These are phyloP conservation scores for Sarcophaga rosellei DNA, from an alignment of 2,888 invertebrate species.

Conservation along the genomic window DNA sequence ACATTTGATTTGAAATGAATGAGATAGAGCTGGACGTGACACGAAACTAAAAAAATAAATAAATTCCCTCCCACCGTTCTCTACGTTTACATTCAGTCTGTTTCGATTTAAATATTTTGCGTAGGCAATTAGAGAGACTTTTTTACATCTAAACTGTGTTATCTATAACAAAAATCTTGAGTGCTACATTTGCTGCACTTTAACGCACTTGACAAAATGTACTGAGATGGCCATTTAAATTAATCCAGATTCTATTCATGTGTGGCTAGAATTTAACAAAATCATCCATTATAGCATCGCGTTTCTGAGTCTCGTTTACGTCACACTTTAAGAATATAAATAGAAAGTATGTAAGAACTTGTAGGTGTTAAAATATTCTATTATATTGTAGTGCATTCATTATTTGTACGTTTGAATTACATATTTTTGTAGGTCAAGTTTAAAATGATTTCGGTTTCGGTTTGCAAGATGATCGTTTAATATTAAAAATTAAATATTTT, in stretches of 20 bases:
- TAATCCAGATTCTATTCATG: constrained; percentile 9
- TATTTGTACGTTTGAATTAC: constrained; percentile 43
- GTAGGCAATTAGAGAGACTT: too few species aligned
- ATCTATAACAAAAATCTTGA: too few species aligned
- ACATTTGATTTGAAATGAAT: too few species aligned
- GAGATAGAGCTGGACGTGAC: too few species aligned
- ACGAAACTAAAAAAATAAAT: too few species aligned
- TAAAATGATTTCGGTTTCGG: constrained; percentile 59
- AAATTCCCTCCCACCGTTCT: too few species aligned
- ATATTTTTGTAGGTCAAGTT: constrained; percentile 63
- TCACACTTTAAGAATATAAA: not conserved
- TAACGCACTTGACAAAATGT: not conserved
- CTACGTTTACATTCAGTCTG: too few species aligned
- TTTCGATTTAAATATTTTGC: too few species aligned
- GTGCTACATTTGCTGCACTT: not conserved
- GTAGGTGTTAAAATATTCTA: not conserved
- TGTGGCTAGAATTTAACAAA: not conserved
- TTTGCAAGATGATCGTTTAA: constrained; percentile 36
- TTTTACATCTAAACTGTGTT: too few species aligned
- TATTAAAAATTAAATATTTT: too few species aligned
- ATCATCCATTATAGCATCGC: not conserved
- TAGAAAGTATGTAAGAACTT: too few species aligned
- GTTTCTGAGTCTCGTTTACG: not conserved
- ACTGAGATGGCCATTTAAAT: not conserved
- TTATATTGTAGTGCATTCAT: not conserved